Evolutionary conservation across 2,797 vertebrate genomes (phyloP).

Genomic region (Menidia menidia): DNA sequence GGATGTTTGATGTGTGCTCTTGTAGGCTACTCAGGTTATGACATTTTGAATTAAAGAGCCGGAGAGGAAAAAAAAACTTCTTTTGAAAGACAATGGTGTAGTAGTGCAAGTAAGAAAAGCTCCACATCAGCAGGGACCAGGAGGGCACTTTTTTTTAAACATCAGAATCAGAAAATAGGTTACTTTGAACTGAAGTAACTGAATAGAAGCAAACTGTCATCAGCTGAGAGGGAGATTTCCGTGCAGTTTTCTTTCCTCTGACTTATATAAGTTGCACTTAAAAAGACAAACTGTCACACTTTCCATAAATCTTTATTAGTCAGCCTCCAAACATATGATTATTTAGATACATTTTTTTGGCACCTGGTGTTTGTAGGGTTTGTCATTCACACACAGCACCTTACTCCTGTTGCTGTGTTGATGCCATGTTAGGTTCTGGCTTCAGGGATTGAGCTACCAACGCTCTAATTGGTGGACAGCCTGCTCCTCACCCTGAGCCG

Average conservation of each 20-base stretch:
- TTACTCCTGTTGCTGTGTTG: background rate
- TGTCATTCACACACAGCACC: background rate
- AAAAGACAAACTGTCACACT: constrained; percentile 11
- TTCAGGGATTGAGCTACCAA: background rate
- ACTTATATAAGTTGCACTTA: constrained; percentile 24
- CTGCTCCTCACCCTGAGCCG: constrained; percentile 3
- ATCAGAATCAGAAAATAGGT: constrained; percentile 34
- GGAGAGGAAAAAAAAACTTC: background rate
- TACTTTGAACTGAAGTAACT: constrained; percentile 27
- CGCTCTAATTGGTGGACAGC: constrained; percentile 4
- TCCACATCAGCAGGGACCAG: background rate
- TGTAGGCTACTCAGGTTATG: constrained; percentile 11
- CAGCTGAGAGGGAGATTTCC: constrained; percentile 20
- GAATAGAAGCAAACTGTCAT: constrained; percentile 20
- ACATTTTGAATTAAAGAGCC: constrained; percentile 19
- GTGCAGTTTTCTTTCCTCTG: constrained; percentile 14
- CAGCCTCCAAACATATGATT: constrained; percentile 16
- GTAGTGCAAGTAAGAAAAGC: background rate
- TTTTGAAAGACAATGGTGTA: constrained; percentile 11
- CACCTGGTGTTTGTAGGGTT: background rate
- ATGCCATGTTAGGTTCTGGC: background rate
- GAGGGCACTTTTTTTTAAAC: constrained; percentile 10
- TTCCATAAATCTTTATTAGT: constrained; percentile 27
- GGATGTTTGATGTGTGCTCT: constrained; percentile 32
- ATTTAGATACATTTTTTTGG: background rate